Percentiles rank a stretch among this genome's conserved stretches.
phyloP scores from a whole-genome alignment of 2,888 invertebrate species.

The Brenthis daphne region DNA sequence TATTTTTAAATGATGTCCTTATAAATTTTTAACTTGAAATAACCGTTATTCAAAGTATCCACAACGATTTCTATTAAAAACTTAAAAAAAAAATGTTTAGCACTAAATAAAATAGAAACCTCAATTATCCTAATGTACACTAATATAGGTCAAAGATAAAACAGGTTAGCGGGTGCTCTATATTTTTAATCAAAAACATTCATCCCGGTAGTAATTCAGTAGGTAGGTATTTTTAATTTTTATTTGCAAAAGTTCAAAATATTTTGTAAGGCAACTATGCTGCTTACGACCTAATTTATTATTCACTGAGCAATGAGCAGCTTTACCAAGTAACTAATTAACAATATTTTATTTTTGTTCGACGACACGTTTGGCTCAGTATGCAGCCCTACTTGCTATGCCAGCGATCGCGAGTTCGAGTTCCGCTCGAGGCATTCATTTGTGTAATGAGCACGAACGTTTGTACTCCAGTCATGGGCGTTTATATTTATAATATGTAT shows the following conservation, averaged over 20 bases:
- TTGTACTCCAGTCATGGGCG: too few species aligned
- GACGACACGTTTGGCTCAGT: too few species aligned
- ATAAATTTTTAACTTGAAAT: too few species aligned
- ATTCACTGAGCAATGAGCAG: constrained; percentile 1
- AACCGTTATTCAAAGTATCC: not conserved
- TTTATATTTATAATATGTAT: too few species aligned
- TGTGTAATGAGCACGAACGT: too few species aligned
- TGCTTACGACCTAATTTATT: constrained; percentile 18
- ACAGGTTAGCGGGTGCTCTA: constrained; percentile 10
- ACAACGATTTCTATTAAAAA: not conserved
- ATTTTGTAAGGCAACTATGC: constrained; percentile 16
- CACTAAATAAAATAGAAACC: not conserved
- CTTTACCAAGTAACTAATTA: constrained; percentile 14
- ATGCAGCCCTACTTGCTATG: too few species aligned
- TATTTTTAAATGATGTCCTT: too few species aligned
- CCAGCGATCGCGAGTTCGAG: too few species aligned
- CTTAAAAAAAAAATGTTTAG: not conserved
- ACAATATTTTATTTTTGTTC: not conserved
- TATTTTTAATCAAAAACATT: constrained; percentile 19
- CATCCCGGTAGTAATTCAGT: constrained; percentile 9
- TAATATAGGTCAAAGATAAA: constrained; percentile 18
- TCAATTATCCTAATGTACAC: constrained; percentile 10
- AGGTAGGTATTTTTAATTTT: constrained; percentile 14
- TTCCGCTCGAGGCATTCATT: too few species aligned
- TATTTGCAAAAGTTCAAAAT: constrained; percentile 16